A percentile compares a stretch with the other conserved stretches of the same genome.
These are phyloP conservation scores for Cyclina sinensis DNA, from an alignment of 1,140 invertebrate species.

Conservation along the genomic window DNA sequence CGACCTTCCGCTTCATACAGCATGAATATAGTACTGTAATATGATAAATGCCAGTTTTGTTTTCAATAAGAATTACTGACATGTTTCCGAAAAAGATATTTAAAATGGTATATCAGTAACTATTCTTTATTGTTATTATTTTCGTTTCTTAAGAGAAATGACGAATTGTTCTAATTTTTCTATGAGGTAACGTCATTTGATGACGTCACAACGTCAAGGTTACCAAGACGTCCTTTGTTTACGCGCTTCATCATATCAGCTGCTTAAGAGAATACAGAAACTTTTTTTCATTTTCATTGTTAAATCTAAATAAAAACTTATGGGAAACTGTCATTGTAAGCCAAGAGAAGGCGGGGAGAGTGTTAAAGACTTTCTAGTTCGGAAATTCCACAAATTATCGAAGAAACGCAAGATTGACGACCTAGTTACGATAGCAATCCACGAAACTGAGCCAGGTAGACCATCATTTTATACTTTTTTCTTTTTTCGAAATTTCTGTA, in stretches of 20 bases:
- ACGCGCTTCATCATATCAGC: not conserved
- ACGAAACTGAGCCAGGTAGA: not conserved
- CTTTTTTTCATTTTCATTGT: not conserved
- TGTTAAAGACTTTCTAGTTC: not conserved
- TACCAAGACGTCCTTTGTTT: not conserved
- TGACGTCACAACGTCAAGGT: not conserved
- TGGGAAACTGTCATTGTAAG: not conserved
- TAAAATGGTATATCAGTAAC: no score
- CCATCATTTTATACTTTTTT: no score
- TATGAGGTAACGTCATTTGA: no score
- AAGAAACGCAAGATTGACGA: not conserved
- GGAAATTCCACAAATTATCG: not conserved
- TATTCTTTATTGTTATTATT: no score
- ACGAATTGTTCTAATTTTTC: no score
- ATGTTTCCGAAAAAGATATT: no score
- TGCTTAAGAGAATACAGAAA: not conserved
- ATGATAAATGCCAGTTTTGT: no score
- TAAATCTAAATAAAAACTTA: not conserved
- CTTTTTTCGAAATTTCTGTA: no score
- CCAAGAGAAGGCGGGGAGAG: not conserved
- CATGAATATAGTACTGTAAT: no score
- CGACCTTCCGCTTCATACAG: no score
- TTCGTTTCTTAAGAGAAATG: no score
- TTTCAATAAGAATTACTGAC: no score
- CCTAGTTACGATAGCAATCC: not conserved